Percentiles rank a stretch among this genome's conserved stretches.
Evolutionary conservation across 53 echinoderm and acorn worm genomes (phyloP).

Genomic region (Echinometra lucunter): DNA sequence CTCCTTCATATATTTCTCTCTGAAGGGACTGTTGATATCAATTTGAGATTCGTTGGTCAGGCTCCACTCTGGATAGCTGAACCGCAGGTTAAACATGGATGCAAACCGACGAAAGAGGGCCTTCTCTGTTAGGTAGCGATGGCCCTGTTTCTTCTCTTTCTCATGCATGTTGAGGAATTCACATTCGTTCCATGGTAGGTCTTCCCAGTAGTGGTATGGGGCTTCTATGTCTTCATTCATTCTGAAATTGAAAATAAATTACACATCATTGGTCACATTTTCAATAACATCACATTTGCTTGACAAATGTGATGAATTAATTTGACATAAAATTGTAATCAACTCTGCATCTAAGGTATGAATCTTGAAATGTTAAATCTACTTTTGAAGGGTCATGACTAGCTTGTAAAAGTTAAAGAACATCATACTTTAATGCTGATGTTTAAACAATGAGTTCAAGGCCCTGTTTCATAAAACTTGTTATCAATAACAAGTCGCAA

Average conservation of each 20-base stretch:
- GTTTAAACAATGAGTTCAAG: no score
- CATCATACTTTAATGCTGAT: no score
- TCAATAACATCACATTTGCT: no score
- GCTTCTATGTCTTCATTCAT: conserved; percentile 6
- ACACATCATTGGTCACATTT: not conserved
- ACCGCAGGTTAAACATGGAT: conserved; percentile 53
- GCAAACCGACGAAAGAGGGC: conserved; percentile 63
- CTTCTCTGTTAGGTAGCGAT: conserved; percentile 61
- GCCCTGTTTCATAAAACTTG: no score
- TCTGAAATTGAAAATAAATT: not conserved
- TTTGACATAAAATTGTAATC: no score
- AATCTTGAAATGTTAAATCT: no score
- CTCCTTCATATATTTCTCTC: conserved; percentile 40
- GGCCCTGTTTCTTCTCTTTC: conserved; percentile 58
- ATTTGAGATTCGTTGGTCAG: not conserved
- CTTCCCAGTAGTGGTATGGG: conserved; percentile 61
- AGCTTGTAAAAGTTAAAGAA: no score
- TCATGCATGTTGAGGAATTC: conserved; percentile 66
- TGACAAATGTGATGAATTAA: no score
- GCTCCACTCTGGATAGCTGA: conserved; percentile 45
- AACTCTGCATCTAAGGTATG: no score
- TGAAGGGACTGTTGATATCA: conserved; percentile 54
- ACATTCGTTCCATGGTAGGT: conserved; percentile 60
- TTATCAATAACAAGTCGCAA: no score
- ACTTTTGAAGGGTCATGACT: no score